Base-by-base conservation (phyloP, 2,888 invertebrate genomes). In the Pandemis cinnamomeana region DNA sequence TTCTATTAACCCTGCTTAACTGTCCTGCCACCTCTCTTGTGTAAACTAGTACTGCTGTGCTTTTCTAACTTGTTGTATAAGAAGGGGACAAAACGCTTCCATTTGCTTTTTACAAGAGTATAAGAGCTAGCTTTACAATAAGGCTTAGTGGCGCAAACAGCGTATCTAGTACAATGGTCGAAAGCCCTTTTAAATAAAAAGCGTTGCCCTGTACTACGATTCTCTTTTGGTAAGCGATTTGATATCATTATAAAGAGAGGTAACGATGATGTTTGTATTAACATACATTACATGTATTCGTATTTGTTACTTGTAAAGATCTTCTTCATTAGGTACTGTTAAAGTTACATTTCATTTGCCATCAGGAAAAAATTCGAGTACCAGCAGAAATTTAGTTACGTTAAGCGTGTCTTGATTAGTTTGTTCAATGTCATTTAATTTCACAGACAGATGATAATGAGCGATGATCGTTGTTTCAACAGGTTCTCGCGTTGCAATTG, bases 161-260 rank as follows among this genome's bases (percentile, higher is more conserved):
- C 87, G 86, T 92, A 91, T 90, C 90, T 91, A 87, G 90, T 84
- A 92, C 91, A 92, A 92, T 89, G 87, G 89, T 87, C 89, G 87
- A 92, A 92, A 89, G 88, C 89, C 88, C 89, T 89, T 88, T 85
- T 91, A 91, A 92, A 92, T 91, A 92, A 92, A 91, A 92, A 91
- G 87, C 87, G 82, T 86, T 84, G 80, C 80, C 89, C 82, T 81
- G 84, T 90, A 92, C 92, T 84, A 90, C 72, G 87, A 58, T 77
- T 81, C 71, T 71, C 76, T 75, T 82, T 80, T 72, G 76, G 78
- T 78, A 71, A 71, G 68, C 77, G 73, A 78, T 82, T 77, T 60
- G 61, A n/a, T 53, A 53, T 20, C 0, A 53, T 15, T 53, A 20
- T 15, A 20, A 36, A 53, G n/a, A 53, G 15, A 15, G 5, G 2